phyloP scores from a whole-genome alignment of 2,113 vertebrate genomes.

The Variabilichromis moorii region DNA sequence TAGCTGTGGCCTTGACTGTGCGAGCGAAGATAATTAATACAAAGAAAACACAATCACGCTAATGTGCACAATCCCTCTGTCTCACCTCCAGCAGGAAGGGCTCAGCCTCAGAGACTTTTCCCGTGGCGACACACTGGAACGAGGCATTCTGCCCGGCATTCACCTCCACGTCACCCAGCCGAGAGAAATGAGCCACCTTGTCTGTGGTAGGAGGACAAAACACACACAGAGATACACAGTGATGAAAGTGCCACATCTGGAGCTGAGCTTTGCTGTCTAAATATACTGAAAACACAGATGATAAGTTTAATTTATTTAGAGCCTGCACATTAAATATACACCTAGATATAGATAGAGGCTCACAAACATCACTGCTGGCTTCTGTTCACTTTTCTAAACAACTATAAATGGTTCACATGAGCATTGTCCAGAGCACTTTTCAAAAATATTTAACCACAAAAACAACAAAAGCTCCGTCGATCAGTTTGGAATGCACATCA shows the following conservation, averaged over 20 bases:
- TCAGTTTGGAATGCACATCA: neutral
- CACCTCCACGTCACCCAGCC: conserved; percentile 87
- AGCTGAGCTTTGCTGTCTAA: neutral
- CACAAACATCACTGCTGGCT: neutral
- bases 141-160: conserved; percentile 88
- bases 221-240: neutral
- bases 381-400: neutral
- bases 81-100: conserved; percentile 85
- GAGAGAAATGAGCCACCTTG: conserved; percentile 88
- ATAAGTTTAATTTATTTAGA: neutral
- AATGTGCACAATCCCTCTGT: neutral
- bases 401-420: neutral
- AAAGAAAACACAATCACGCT: neutral
- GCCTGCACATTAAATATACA: neutral
- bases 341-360: neutral
- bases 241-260: conserved; percentile 10
- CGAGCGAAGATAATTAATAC: neutral
- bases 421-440: neutral
- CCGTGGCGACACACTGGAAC: conserved; percentile 85
- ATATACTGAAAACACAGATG: conserved; percentile 9
- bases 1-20: neutral
- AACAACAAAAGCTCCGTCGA: neutral
- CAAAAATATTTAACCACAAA: neutral
- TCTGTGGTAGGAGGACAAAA: conserved; percentile 63
- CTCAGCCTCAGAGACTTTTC: conserved; percentile 75